Base-by-base conservation (phyloP, 2,888 invertebrate species). In the Eupithecia vulgata region DNA sequence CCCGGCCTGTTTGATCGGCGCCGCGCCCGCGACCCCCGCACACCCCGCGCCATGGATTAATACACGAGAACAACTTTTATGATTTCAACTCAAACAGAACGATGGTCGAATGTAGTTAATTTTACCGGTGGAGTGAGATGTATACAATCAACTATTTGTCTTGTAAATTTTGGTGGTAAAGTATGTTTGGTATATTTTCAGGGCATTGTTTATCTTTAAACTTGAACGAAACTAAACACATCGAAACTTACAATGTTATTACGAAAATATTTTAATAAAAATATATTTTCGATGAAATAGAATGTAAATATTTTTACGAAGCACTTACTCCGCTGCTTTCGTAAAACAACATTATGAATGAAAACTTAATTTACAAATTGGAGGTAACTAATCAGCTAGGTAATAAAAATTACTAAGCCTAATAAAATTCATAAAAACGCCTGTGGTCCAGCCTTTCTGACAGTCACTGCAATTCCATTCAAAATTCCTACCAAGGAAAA, bases 1-100 rank as follows among this genome's bases (percentile, higher is more conserved):
- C 94, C 91, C 90, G 91, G 92, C 92, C 92, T 92, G 92, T 93
- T 93, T 93, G 93, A 93, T 92, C 93, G 92, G 92, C 90, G 90
- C 90, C 91, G 86, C 89, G 87, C 86, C 85, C 88, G 83, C 87
- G 81, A 84, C 84, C 80, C 79, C 79, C 80, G 78, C 76, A 79
- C 76, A 82, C 82, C 84, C 84, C 86, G 84, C 85, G 80, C 85
- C 87, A 85, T 88, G 91, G 92, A 93, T 93, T 94, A 94, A 92
- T 92, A 92, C 91, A 92, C 88, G 90, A 90, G 91, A 93, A 91
- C 91, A 92, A 94, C 92, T 94, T 93, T 94, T 93, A 93, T 94
- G 93, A 93, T 94, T 94, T 94, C 90, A 93, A 93, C 90, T 92
- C 89, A 92, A 92, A 93, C 90, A 90, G 86, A 88, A 85, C 87